phyloP scores from a whole-genome alignment of 1,140 invertebrate species.

The Calosoma granatense region DNA sequence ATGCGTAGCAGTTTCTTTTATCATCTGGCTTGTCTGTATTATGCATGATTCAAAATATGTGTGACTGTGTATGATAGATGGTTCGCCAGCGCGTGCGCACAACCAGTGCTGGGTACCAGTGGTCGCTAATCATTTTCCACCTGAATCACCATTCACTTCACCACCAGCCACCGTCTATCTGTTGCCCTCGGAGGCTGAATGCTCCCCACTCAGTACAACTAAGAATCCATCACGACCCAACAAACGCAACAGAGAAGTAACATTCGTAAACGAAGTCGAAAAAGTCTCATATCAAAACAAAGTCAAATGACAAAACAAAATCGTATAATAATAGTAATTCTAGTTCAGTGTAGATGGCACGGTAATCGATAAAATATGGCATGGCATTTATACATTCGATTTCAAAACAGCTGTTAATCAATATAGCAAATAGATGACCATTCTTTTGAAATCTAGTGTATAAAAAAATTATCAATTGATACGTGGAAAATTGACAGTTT shows the following conservation, averaged over 20 bases:
- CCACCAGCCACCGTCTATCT: not conserved
- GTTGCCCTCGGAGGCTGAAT: not conserved
- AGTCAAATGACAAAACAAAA: not conserved
- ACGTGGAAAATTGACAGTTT: too few relatives aligned
- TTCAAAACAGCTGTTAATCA: too few relatives aligned
- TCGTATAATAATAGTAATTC: not conserved
- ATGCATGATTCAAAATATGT: too few relatives aligned
- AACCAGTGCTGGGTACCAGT: slow-evolving; percentile 35
- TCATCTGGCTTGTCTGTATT: too few relatives aligned
- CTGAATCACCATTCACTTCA: slow-evolving; percentile 32
- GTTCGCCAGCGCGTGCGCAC: slow-evolving; percentile 25
- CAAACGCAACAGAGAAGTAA: not conserved
- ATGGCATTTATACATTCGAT: too few relatives aligned
- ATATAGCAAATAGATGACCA: too few relatives aligned
- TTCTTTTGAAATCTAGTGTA: too few relatives aligned
- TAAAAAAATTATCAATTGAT: too few relatives aligned
- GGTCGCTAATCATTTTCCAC: slow-evolving; percentile 38
- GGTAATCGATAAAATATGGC: too few relatives aligned
- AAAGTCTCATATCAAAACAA: not conserved
- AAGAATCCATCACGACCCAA: not conserved
- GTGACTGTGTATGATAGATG: too few relatives aligned
- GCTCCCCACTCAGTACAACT: not conserved
- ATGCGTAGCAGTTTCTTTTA: too few relatives aligned
- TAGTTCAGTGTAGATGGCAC: not conserved
- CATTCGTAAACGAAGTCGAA: not conserved